A percentile compares a stretch with the other conserved stretches of the same genome.
Evolutionary conservation across 2,113 vertebrate genomes (phyloP).

Genomic region (Tetrax tetrax): DNA sequence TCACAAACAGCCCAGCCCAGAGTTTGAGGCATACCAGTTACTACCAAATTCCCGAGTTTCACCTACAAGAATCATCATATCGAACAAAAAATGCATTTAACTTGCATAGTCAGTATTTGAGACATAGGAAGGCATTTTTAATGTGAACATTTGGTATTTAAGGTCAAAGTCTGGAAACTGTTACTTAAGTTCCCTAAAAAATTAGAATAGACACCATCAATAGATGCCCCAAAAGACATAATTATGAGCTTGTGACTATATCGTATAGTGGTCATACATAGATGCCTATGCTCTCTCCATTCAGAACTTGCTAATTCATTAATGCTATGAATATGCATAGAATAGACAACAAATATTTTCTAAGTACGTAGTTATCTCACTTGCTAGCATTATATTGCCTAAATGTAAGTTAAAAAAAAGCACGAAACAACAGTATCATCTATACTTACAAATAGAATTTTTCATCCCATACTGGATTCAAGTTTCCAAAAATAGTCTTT

Average conservation of each 20-base stretch:
- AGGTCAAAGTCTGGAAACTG: not conserved
- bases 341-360: not conserved
- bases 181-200: not conserved
- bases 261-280: not conserved
- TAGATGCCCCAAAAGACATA: not conserved
- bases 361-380: not conserved
- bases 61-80: not conserved
- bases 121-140: not conserved
- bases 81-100: not conserved
- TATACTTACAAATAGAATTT: constrained; percentile 95
- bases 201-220: not conserved
- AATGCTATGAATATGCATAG: not conserved
- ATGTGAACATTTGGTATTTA: not conserved
- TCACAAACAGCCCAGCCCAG: not conserved
- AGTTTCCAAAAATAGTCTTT: constrained; percentile 97
- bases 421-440: not conserved
- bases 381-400: not conserved
- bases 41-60: not conserved
- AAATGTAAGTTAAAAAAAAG: not conserved
- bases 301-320: not conserved
- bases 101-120: not conserved
- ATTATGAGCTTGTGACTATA: not conserved
- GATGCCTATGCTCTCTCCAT: not conserved
- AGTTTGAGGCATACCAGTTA: not conserved
- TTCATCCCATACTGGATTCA: constrained; percentile 97